Evolutionary conservation across 2,888 invertebrate genomes (phyloP).

Genomic region (Philereme vetulata): DNA sequence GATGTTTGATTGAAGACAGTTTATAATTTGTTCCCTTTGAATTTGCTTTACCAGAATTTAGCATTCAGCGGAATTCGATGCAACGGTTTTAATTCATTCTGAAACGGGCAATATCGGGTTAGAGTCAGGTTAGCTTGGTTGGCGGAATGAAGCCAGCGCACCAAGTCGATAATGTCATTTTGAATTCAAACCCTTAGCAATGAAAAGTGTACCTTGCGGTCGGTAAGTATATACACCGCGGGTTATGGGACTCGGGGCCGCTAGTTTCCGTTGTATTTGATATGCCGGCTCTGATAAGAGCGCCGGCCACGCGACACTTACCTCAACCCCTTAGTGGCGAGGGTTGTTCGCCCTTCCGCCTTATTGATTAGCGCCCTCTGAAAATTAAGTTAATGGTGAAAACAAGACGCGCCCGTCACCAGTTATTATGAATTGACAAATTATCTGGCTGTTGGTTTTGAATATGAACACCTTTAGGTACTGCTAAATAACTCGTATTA

Average conservation of each 20-base stretch:
- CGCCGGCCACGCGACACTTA: constrained; percentile 76
- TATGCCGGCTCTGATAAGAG: constrained; percentile 77
- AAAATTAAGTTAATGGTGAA: constrained; percentile 63
- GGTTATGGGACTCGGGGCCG: constrained; percentile 56
- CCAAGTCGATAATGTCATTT: constrained; percentile 33
- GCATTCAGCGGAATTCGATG: too few species aligned
- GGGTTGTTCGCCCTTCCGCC: constrained; percentile 78
- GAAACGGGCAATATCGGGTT: background rate
- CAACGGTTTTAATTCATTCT: too few species aligned
- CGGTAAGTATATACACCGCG: constrained; percentile 37
- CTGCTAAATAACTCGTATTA: constrained; percentile 7
- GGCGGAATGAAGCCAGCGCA: constrained; percentile 15
- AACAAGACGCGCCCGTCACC: constrained; percentile 56
- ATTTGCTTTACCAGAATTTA: too few species aligned
- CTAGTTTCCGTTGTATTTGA: constrained; percentile 73
- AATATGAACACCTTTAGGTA: constrained; percentile 22
- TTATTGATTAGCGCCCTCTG: constrained; percentile 78
- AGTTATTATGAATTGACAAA: constrained; percentile 39
- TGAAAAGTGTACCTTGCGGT: constrained; percentile 38
- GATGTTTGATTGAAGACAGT: background rate
- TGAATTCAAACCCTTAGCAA: constrained; percentile 34
- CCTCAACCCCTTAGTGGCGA: constrained; percentile 73
- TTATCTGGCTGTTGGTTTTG: constrained; percentile 26
- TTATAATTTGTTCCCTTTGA: background rate
- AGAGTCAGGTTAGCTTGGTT: constrained; percentile 6